phyloP scores from a whole-genome alignment of 2,888 invertebrate genomes.

The Leucoma salicis region DNA sequence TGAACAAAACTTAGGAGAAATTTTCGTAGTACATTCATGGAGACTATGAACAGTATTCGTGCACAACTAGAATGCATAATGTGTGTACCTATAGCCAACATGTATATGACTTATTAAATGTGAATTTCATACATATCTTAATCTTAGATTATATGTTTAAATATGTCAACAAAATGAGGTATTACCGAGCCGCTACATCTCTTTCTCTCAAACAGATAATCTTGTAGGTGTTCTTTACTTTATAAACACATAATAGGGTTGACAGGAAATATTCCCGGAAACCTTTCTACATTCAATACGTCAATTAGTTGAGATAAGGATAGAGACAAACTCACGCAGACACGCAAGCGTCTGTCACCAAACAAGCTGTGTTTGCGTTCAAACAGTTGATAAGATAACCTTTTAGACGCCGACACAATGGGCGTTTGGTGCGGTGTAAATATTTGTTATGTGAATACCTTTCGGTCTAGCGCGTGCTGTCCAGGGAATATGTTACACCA shows the following conservation, averaged over 20 bases:
- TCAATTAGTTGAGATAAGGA: slow-evolving; percentile 68
- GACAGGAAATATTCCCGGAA: slow-evolving; percentile 61
- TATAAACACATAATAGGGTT: slow-evolving; percentile 21
- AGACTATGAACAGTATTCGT: too few species aligned
- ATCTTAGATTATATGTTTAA: too few species aligned
- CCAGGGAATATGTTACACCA: slow-evolving; percentile 47
- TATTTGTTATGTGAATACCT: slow-evolving; percentile 75
- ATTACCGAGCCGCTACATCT: too few species aligned
- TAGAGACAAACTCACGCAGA: slow-evolving; percentile 71
- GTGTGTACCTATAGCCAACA: too few species aligned
- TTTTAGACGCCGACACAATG: slow-evolving; percentile 78
- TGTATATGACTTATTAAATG: too few species aligned
- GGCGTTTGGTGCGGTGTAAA: slow-evolving; percentile 59
- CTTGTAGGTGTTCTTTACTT: slow-evolving; percentile 2
- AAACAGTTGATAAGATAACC: slow-evolving; percentile 79
- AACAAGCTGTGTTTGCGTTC: slow-evolving; percentile 68
- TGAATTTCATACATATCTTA: too few species aligned
- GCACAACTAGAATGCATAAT: too few species aligned
- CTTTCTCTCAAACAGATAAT: not conserved
- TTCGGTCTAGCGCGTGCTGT: slow-evolving; percentile 70
- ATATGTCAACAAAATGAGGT: too few species aligned
- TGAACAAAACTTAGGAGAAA: too few species aligned
- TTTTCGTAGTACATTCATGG: too few species aligned
- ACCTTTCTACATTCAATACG: slow-evolving; percentile 56
- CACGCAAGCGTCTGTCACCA: slow-evolving; percentile 74